phyloP scores from a whole-genome alignment of 2,888 invertebrate genomes.

The Lymantria monacha region DNA sequence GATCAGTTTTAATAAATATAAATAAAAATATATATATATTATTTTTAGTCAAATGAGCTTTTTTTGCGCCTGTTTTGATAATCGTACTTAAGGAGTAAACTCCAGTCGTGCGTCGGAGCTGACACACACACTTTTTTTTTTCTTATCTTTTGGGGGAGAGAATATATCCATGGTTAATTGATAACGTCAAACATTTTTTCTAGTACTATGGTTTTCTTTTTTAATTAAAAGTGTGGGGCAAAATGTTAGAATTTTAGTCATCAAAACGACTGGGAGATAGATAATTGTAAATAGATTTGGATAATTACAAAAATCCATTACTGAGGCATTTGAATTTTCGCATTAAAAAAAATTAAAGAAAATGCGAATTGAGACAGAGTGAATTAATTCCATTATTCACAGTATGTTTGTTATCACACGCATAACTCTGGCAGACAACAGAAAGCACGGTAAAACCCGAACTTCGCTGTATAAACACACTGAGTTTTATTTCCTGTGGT shows the following conservation, averaged over 20 bases:
- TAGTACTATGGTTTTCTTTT: background rate
- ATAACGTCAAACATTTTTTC: no score
- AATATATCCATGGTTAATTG: no score
- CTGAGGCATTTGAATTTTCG: background rate
- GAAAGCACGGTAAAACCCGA: background rate
- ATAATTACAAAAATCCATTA: background rate
- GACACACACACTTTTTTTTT: no score
- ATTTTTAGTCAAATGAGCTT: no score
- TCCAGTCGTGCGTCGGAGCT: no score
- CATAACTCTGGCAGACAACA: background rate
- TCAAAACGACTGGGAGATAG: no score
- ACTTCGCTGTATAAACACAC: constrained; percentile 1
- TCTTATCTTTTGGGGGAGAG: no score
- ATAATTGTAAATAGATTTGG: background rate
- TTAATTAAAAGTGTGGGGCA: background rate
- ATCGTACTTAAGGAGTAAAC: no score
- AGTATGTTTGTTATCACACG: constrained; percentile 2
- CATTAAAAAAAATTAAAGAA: background rate
- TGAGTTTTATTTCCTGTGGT: constrained; percentile 12
- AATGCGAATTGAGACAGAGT: background rate
- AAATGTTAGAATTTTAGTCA: background rate
- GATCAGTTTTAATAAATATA: no score
- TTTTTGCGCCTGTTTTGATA: no score
- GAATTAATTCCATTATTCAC: constrained; percentile 3
- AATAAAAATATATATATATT: no score